Conservation (phyloP, 2,888 invertebrate genomes). For the Pterobdella sp. region DNA sequence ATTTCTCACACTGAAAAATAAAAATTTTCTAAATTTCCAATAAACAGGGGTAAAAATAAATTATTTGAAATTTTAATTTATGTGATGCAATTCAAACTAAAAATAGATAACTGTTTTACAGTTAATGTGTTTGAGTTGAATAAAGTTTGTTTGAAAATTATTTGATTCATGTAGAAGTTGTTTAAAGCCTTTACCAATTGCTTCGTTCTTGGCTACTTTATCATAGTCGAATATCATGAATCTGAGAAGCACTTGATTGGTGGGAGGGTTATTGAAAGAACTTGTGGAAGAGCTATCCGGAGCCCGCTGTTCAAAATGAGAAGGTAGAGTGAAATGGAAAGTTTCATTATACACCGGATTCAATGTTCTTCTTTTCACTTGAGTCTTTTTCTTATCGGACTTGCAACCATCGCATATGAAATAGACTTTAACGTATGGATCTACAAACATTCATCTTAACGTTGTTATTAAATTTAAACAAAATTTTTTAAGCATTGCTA, state of each 20-base stretch:
- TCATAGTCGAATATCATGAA: constrained; percentile 91
- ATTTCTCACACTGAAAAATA: too few relatives aligned
- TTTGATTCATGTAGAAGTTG: too few relatives aligned
- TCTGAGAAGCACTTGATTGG: constrained; percentile 61
- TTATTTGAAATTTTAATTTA: too few relatives aligned
- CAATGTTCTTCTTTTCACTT: constrained; percentile 91
- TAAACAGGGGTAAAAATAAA: too few relatives aligned
- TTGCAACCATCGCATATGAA: constrained; percentile 91
- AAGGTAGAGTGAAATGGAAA: constrained; percentile 90
- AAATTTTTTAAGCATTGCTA: too few relatives aligned
- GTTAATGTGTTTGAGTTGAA: too few relatives aligned
- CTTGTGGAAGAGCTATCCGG: neutral
- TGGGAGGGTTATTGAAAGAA: neutral
- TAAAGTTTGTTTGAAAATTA: too few relatives aligned
- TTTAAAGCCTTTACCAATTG: constrained; percentile 75
- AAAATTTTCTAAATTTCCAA: too few relatives aligned
- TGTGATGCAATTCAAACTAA: too few relatives aligned
- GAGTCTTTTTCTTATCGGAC: constrained; percentile 96
- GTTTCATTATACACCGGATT: constrained; percentile 99
- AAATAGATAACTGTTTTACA: too few relatives aligned
- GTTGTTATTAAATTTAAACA: too few relatives aligned
- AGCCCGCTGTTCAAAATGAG: constrained; percentile 60
- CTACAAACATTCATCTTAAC: too few relatives aligned
- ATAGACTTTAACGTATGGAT: constrained; percentile 96
- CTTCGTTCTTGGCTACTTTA: constrained; percentile 95